Base-by-base conservation (phyloP, 2,888 invertebrate genomes). In the Euphydryas editha region DNA sequence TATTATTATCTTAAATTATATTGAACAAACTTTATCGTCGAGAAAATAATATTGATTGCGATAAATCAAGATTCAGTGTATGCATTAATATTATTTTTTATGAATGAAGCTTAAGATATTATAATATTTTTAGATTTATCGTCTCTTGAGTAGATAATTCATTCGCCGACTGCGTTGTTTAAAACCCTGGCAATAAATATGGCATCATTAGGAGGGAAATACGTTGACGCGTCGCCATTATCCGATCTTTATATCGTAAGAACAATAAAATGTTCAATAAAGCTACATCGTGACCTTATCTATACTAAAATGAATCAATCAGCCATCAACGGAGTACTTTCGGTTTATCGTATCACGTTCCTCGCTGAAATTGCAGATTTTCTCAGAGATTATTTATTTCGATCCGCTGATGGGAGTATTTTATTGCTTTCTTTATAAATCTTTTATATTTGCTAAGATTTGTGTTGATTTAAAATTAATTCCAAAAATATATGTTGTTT, bases 231-330 rank as follows among this genome's bases (percentile, higher is more conserved):
- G 37, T 39, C 37, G 49, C 15, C 49, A 15, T 51, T 47, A 20
- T 20, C 6, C n/a, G 42, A 3, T 24, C 49, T 51, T 51, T 51
- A 51, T 51, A 24, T 51, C 49, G 24, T 51, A n/a, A n/a, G 21
- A 81, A 85, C 85, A 87, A 84, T 87, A 87, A 87, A 87, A 83
- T 78, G 80, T 76, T 72, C 80, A 75, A 77, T 86, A 87, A 87
- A 85, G 73, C 75, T 75, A 67, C 75, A 72, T 78, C 80, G 83
- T 78, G 82, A 80, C 81, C 85, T 82, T 86, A 84, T 86, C 82
- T 80, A 74, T 78, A 79, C 76, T 79, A 79, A 82, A 85, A 86
- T 87, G 82, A 87, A 87, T 88, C 87, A 88, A 85, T 87, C 86
- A 82, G 73, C 79, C 77, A 82, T 84, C 83, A 85, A 82, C 77